Percentiles rank a stretch among this genome's conserved stretches.
phyloP scores from a whole-genome alignment of 2,888 invertebrate genomes.

The Eledone cirrhosa region DNA sequence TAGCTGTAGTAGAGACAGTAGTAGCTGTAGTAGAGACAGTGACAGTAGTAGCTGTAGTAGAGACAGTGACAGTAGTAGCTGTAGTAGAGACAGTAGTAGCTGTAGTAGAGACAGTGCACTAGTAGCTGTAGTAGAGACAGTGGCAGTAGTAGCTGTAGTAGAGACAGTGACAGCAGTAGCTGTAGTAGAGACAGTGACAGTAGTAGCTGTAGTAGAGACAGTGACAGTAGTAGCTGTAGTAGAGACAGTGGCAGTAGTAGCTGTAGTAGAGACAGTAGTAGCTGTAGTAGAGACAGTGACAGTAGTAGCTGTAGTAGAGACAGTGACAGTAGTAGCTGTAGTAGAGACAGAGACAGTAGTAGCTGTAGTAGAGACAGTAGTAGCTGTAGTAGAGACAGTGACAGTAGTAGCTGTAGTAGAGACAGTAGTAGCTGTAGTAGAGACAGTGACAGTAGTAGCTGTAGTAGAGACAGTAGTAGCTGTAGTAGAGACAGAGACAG shows the following conservation, averaged over 20 bases:
- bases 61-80: neutral
- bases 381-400: neutral
- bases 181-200: neutral
- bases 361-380: neutral
- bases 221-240: conserved; percentile 16
- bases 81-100: neutral
- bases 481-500: no score
- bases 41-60: neutral
- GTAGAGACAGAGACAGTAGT: no score
- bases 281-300: conserved; percentile 17
- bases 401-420: neutral
- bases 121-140: neutral
- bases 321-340: neutral
- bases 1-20: neutral
- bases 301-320: conserved; percentile 11
- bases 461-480: neutral
- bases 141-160: neutral
- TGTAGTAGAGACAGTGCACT: neutral
- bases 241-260: no score
- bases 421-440: conserved; percentile 5
- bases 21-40: neutral
- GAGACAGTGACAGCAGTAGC: neutral
- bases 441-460: neutral
- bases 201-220: conserved; percentile 8
- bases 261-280: conserved; percentile 11